These are phyloP conservation scores for Pyrgilauda ruficollis DNA, from an alignment of 2,113 vertebrate genomes.

Conservation along the genomic window DNA sequence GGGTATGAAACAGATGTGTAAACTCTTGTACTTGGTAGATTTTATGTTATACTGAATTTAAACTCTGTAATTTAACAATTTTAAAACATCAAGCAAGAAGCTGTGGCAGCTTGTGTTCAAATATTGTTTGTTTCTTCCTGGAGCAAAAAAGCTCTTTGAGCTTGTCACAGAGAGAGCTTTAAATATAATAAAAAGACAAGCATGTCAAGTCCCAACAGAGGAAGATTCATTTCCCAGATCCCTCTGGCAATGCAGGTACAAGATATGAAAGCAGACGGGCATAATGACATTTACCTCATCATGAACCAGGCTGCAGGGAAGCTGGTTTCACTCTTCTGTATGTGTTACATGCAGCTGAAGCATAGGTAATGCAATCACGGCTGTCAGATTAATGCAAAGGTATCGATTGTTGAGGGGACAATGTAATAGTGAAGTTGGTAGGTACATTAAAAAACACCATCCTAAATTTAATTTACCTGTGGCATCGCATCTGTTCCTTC, in stretches of 20 bases:
- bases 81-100: background rate
- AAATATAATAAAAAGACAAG: constrained; percentile 61
- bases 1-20: background rate
- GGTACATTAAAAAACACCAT: constrained; percentile 44
- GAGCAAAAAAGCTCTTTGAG: constrained; percentile 7
- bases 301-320: constrained; percentile 63
- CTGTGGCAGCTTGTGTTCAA: background rate
- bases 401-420: constrained; percentile 61
- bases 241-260: constrained; percentile 71
- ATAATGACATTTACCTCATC: constrained; percentile 74
- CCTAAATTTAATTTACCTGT: constrained; percentile 66
- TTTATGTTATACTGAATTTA: background rate
- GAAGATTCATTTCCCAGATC: constrained; percentile 63
- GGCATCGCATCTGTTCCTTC: constrained; percentile 15
- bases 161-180: background rate
- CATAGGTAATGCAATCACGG: constrained; percentile 74
- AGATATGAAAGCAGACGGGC: constrained; percentile 70
- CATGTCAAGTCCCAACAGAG: constrained; percentile 24
- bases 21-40: background rate
- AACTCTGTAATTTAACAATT: background rate
- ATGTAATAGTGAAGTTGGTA: constrained; percentile 48
- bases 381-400: constrained; percentile 75
- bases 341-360: constrained; percentile 60
- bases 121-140: constrained; percentile 2
- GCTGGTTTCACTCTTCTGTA: constrained; percentile 58